Base-by-base conservation (phyloP, 2,113 vertebrate genomes). In the Stercorarius parasiticus region DNA sequence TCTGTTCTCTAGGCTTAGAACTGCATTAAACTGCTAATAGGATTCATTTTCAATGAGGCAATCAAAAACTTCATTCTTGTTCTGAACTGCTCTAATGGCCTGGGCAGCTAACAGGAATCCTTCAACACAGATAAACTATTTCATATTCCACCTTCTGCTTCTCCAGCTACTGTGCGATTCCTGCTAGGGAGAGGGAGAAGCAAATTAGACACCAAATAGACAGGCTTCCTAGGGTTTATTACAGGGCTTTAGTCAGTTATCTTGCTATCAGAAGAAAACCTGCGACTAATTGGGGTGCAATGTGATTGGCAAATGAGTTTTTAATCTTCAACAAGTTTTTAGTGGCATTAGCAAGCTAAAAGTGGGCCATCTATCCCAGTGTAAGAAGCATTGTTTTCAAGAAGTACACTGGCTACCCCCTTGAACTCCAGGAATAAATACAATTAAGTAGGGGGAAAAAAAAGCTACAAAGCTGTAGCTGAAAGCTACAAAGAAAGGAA, bases 11-110 rank as follows among this genome's bases (percentile, higher is more conserved):
- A 70, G 79, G 85, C 86, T 95, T 93, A 88, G 62, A 74, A 82
- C 65, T 82, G 66, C 92, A 88, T 96, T 86, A 92, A 92, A 88
- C 86, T 92, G 80, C 80, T 96, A 90, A 89, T 89, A 88, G 88
- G 65, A 95, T 93, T 95, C 89, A 80, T 61, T 66, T 94, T 93
- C 91, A 91, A 16, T 56, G 69, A 86, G 81, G 80, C 59, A 91
- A 92, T 65, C 2, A 25, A 90, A 95, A 52, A 86, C 49, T 88
- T 95, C 40, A 88, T 92, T 96, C 86, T 78, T 91, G 67, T 77
- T 86, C 86, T 89, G 64, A 92, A 86, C 70, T 32, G 55, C 40
- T 84, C 58, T 90, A 83, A 62, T 61, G 42, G 55, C 42, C 72
- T 66, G 67, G 83, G 64, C 80, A 86, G 82, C 77, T 88, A 92